Base-by-base conservation (phyloP, 2,113 vertebrate species). In the Choloepus hoffmanni region DNA sequence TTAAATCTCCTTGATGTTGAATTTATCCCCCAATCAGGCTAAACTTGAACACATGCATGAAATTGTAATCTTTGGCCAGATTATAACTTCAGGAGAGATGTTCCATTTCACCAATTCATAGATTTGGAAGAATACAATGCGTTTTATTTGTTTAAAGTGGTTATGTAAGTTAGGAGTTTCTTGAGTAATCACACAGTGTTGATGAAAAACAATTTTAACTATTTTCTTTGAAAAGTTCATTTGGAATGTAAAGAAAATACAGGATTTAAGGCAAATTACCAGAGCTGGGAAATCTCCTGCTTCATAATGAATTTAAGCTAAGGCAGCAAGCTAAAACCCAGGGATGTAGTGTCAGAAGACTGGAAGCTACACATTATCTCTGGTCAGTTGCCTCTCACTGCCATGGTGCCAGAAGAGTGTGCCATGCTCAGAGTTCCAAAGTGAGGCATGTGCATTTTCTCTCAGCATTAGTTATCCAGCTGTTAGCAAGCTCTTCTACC, bases 381-480 rank as follows among this genome's bases (percentile, higher is more conserved):
- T 76, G 76, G 30, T 33, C 30, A 77, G 45, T 43, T 78, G 33
- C 19, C 36, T 73, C 73, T 58, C 5, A 1, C 68, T n/a, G 28
- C 33, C 2, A 12, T 50, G 5, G 23, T 63, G 19, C 21, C 65
- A 73, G 58, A 68, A 8, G 24, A 55, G 23, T 0, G 18, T 45
- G 36, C 1, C 28, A 53, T 26, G 19, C 48, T 72, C 28, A 92
- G 53, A 36, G 18, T 70, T 90, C 21, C 53, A 67, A 85, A 90
- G 90, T 36, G 19, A 92, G 50, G 55, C 11, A 45, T 45, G 10
- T 8, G 40, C 45, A 77, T 76, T 65, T 78, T 58, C 79, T 68
- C 72, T 87, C 96, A 84, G 95, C 85, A 95, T 92, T 3, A 92
- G 50, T 48, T 79, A 86, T 83, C 36, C 55, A 89, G 73, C 82